These are phyloP conservation scores for Goniozus legneri DNA, from an alignment of 1,140 invertebrate species.

Conservation along the genomic window DNA sequence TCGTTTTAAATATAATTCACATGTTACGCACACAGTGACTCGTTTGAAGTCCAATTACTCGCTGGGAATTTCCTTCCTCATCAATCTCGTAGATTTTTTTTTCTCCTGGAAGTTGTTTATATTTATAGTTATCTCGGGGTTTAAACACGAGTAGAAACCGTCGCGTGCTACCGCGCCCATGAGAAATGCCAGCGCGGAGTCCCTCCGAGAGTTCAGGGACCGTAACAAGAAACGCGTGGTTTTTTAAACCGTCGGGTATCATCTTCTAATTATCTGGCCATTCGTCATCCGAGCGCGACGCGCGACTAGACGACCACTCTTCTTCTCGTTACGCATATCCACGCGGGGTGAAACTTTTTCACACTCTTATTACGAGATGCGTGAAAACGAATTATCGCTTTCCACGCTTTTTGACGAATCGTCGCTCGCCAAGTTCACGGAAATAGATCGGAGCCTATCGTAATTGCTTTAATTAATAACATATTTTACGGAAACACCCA, in stretches of 20 bases:
- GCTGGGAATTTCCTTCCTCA: slow-evolving; percentile 29
- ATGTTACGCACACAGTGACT: not conserved
- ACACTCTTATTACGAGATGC: too few species aligned
- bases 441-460: too few species aligned
- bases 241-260: slow-evolving; percentile 29
- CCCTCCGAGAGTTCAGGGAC: slow-evolving; percentile 23
- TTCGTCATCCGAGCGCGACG: slow-evolving; percentile 40
- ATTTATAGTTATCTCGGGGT: slow-evolving; percentile 37
- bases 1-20: not conserved
- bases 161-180: slow-evolving; percentile 15
- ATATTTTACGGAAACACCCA: too few species aligned
- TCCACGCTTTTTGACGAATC: too few species aligned
- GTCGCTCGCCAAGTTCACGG: too few species aligned
- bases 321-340: too few species aligned
- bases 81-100: slow-evolving; percentile 30
- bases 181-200: slow-evolving; percentile 31
- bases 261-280: slow-evolving; percentile 43
- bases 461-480: too few species aligned
- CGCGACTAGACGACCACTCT: too few species aligned
- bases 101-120: slow-evolving; percentile 34
- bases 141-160: slow-evolving; percentile 25
- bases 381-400: too few species aligned
- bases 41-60: slow-evolving; percentile 27
- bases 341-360: too few species aligned
- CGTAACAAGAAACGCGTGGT: slow-evolving; percentile 26